phyloP scores from a whole-genome alignment of 2,113 vertebrate species.

The Stegostoma tigrinum region DNA sequence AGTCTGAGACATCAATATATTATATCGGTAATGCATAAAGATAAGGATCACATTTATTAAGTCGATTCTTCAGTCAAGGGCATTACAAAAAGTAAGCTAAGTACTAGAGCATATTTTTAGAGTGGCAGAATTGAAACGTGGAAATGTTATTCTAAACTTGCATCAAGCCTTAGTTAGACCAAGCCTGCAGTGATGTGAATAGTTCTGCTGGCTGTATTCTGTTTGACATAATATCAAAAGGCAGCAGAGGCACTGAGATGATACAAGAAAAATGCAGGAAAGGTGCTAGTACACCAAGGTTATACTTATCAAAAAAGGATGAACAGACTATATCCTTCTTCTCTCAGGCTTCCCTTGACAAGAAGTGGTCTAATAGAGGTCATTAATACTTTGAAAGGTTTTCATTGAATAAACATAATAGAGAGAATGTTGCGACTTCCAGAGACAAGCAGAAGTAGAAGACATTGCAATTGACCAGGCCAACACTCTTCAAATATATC shows the following conservation, averaged over 20 bases:
- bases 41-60: neutral
- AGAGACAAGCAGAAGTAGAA: too few relatives aligned
- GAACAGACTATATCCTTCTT: neutral
- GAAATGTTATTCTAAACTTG: neutral
- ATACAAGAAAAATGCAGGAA: too few relatives aligned
- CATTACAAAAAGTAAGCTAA: neutral
- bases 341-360: too few relatives aligned
- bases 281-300: neutral
- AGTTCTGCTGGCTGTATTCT: neutral
- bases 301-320: neutral
- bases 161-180: neutral
- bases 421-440: neutral
- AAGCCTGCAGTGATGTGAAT: neutral
- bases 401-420: neutral
- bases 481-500: too few relatives aligned
- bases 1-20: neutral
- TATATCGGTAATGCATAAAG: neutral
- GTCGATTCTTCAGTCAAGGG: neutral
- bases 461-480: too few relatives aligned
- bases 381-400: neutral
- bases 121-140: neutral
- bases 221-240: neutral
- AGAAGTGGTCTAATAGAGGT: neutral
- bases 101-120: neutral
- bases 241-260: neutral